Evolutionary conservation across 2,113 vertebrate species (phyloP).

Genomic region (Polyodon spathula): DNA sequence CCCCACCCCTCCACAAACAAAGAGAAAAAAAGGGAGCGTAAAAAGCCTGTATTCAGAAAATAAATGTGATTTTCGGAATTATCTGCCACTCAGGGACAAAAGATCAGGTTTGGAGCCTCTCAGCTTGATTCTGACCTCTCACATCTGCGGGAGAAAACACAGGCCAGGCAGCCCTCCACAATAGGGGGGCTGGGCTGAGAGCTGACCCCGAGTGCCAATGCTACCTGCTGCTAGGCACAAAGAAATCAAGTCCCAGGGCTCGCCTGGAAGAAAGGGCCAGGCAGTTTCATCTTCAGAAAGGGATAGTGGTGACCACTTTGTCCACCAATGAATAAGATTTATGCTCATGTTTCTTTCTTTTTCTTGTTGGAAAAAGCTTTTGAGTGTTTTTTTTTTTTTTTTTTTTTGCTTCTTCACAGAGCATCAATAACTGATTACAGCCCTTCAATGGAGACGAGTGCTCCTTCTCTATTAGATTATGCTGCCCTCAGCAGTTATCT

Average conservation of each 20-base stretch:
- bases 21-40: constrained; percentile 4
- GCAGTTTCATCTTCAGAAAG: constrained; percentile 44
- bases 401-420: constrained; percentile 43
- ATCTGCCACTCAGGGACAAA: constrained; percentile 42
- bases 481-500: constrained; percentile 36
- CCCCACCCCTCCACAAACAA: background rate
- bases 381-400: constrained; percentile 10
- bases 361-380: background rate
- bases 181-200: constrained; percentile 37
- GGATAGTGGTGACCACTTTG: constrained; percentile 47
- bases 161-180: constrained; percentile 29
- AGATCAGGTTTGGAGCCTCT: constrained; percentile 39
- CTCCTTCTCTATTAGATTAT: constrained; percentile 64
- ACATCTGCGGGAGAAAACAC: constrained; percentile 22
- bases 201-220: constrained; percentile 60
- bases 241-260: constrained; percentile 37
- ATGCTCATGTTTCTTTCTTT: constrained; percentile 25
- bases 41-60: constrained; percentile 24
- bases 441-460: constrained; percentile 12
- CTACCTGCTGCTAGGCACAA: constrained; percentile 63
- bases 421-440: constrained; percentile 69
- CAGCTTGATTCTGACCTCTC: constrained; percentile 31
- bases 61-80: constrained; percentile 41
- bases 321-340: constrained; percentile 59
- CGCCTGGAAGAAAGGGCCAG: constrained; percentile 47